Evolutionary conservation across 2,888 invertebrate species (phyloP).

Genomic region (Branchinecta sandiegonensis): DNA sequence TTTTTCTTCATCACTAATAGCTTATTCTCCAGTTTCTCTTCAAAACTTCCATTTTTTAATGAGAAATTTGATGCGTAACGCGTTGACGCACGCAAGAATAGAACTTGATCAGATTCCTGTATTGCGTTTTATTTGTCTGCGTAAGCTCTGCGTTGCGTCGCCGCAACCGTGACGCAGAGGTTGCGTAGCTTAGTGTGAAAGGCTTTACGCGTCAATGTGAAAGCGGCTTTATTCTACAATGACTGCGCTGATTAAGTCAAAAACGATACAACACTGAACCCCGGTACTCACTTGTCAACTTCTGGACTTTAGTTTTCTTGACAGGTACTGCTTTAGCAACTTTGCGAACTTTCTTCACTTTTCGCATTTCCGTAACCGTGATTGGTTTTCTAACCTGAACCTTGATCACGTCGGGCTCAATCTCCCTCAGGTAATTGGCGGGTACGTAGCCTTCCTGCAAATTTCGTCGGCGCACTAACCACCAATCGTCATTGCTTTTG

Average conservation of each 20-base stretch:
- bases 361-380: slow-evolving; percentile 63
- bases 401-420: slow-evolving; percentile 69
- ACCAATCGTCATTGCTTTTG: slow-evolving; percentile 96
- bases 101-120: too few relatives aligned
- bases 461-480: slow-evolving; percentile 87
- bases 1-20: too few relatives aligned
- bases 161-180: too few relatives aligned
- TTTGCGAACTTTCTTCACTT: slow-evolving; percentile 76
- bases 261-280: slow-evolving; percentile 7
- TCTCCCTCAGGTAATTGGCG: slow-evolving; percentile 85
- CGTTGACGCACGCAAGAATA: too few relatives aligned
- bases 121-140: too few relatives aligned
- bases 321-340: slow-evolving; percentile 72
- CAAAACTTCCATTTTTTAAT: too few relatives aligned
- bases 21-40: too few relatives aligned
- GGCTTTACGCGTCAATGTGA: too few relatives aligned
- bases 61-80: too few relatives aligned
- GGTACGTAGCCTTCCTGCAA: slow-evolving; percentile 93
- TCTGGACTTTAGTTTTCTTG: slow-evolving; percentile 39
- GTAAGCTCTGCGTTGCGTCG: too few relatives aligned
- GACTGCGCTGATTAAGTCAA: background rate
- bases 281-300: background rate
- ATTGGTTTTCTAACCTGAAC: slow-evolving; percentile 72
- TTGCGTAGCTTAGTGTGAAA: too few relatives aligned
- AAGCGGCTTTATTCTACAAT: too few relatives aligned